A percentile compares a stretch with the other conserved stretches of the same genome.
Evolutionary conservation across 1,140 invertebrate genomes (phyloP).

Genomic region (Drosophila subpulchrella): DNA sequence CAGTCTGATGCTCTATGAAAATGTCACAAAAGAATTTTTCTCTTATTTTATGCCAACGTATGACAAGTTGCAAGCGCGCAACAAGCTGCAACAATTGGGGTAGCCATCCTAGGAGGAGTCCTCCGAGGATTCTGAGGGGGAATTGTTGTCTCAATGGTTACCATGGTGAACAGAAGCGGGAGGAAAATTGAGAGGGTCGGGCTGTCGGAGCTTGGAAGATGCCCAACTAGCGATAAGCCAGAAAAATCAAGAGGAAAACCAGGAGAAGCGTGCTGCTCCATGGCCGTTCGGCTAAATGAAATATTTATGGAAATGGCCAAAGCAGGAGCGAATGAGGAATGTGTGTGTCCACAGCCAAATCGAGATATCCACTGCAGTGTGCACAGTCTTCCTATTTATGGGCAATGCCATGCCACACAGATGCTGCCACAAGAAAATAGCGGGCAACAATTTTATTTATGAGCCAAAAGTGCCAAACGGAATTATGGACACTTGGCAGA

Average conservation of each 20-base stretch:
- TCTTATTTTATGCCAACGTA: conserved; percentile 67
- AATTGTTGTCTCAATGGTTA: conserved; percentile 5
- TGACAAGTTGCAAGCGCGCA: conserved; percentile 65
- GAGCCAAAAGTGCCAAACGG: conserved; percentile 50
- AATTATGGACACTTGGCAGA: conserved; percentile 69
- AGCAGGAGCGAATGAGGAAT: conserved; percentile 6
- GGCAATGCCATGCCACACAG: conserved; percentile 27
- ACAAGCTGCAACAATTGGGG: conserved; percentile 56
- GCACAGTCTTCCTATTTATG: conserved; percentile 42
- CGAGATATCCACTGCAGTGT: conserved; percentile 41
- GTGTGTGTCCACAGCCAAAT: conserved; percentile 37
- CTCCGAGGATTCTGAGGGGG: conserved; percentile 8
- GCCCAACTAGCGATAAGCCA: conserved; percentile 69
- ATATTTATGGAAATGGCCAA: conserved; percentile 78
- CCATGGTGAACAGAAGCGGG: background rate
- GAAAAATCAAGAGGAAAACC: conserved; percentile 49
- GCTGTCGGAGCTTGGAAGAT: conserved; percentile 50
- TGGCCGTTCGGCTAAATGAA: conserved; percentile 75
- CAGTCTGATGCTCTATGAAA: conserved; percentile 47
- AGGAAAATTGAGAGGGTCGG: background rate
- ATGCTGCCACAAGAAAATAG: conserved; percentile 35
- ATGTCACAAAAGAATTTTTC: conserved; percentile 55
- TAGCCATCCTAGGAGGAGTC: conserved; percentile 3
- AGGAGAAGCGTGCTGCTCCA: conserved; percentile 61
- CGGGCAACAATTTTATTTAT: conserved; percentile 66